phyloP scores from a whole-genome alignment of 2,113 vertebrate genomes.

The Conger conger region DNA sequence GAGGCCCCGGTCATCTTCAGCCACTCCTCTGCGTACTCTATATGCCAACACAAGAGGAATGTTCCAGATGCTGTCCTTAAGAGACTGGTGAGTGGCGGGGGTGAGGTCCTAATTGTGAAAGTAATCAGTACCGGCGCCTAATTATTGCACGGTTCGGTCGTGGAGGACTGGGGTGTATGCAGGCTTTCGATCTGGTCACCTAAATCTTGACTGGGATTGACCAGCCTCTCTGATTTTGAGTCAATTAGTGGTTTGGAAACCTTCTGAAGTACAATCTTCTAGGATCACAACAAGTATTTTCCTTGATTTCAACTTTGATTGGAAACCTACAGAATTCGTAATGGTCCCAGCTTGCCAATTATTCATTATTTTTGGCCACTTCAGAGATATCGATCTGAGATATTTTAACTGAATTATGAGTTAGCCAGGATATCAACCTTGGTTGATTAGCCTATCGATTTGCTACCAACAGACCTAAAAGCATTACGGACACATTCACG shows the following conservation, averaged over 20 bases:
- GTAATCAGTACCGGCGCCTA: not conserved
- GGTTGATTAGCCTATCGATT: not conserved
- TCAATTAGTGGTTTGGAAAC: not conserved
- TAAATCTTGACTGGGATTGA: not conserved
- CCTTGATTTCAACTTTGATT: not conserved
- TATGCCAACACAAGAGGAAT: constrained; percentile 77
- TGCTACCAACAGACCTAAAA: not conserved
- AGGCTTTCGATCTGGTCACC: not conserved
- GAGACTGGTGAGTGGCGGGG: constrained; percentile 74
- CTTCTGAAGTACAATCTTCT: not conserved
- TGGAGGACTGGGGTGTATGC: not conserved
- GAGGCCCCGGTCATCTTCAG: constrained; percentile 90
- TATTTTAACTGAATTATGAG: not conserved
- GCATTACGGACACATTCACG: not conserved
- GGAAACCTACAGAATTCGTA: not conserved
- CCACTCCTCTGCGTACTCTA: constrained; percentile 81
- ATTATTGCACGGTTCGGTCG: not conserved
- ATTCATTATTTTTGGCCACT: not conserved
- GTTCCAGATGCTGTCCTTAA: constrained; percentile 81
- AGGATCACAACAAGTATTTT: not conserved
- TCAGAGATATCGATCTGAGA: not conserved
- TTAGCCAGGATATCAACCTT: not conserved
- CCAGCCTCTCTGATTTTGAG: no score
- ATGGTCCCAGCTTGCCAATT: not conserved
- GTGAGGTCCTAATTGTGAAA: not conserved